Evolutionary conservation across 2,113 vertebrate genomes (phyloP).

Genomic region (Phasianus colchicus): DNA sequence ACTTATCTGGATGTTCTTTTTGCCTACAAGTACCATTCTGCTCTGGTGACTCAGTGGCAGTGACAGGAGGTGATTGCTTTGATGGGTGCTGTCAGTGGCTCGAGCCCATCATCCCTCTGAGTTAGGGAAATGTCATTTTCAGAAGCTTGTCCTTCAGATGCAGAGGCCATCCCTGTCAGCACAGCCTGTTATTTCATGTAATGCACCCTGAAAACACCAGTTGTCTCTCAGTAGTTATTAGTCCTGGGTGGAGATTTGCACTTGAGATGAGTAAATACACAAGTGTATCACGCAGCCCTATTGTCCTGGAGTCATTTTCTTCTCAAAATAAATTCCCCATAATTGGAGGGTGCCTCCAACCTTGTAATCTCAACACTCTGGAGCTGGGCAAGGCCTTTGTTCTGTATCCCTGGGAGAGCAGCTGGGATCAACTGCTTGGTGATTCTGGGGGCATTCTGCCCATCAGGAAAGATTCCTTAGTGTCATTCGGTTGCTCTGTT

Average conservation of each 20-base stretch:
- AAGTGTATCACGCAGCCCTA: background rate
- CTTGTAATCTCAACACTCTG: background rate
- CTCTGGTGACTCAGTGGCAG: constrained; percentile 31
- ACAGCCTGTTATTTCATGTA: constrained; percentile 37
- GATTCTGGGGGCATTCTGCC: background rate
- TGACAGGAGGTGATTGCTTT: constrained; percentile 48
- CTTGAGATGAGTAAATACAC: background rate
- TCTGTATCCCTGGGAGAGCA: background rate
- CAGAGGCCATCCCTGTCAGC: background rate
- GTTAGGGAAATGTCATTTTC: constrained; percentile 8
- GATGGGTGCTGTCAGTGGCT: background rate
- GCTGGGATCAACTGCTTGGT: background rate
- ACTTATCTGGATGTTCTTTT: constrained; percentile 34
- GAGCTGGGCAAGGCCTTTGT: background rate
- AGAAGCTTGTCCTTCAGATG: background rate
- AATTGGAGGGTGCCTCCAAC: background rate
- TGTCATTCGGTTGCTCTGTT: background rate
- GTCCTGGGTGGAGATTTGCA: background rate
- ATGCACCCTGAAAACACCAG: background rate
- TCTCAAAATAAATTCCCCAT: background rate
- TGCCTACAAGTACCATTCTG: constrained; percentile 31
- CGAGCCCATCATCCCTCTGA: background rate
- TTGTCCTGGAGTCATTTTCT: background rate
- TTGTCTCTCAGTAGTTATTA: constrained; percentile 8
- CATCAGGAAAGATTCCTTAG: background rate